Conservation (phyloP, 2,888 invertebrate genomes). For the Plemyria rubiginata region DNA sequence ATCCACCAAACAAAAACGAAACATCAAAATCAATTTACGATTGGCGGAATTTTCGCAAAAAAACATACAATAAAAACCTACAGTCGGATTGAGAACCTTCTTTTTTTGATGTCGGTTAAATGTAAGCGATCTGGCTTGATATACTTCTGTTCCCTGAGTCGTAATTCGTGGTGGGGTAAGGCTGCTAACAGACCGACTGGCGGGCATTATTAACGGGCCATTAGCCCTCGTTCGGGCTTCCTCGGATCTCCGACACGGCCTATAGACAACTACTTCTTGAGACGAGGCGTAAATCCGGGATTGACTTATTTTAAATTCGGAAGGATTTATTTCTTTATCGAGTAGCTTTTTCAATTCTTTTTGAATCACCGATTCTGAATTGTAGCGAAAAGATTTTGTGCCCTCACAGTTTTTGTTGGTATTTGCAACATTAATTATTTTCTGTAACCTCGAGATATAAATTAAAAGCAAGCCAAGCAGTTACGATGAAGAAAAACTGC, state of each 20-base stretch:
- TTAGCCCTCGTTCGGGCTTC: conserved; percentile 72
- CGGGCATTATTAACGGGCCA: conserved; percentile 77
- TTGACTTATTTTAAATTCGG: conserved; percentile 17
- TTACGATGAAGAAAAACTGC: not conserved
- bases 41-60: too few relatives aligned
- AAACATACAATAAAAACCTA: too few relatives aligned
- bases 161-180: conserved; percentile 69
- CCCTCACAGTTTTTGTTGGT: not conserved
- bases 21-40: too few relatives aligned
- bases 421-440: not conserved
- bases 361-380: not conserved
- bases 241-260: conserved; percentile 50
- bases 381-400: not conserved
- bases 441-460: not conserved
- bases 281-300: conserved; percentile 17
- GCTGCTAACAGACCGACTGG: conserved; percentile 71
- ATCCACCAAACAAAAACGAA: too few relatives aligned
- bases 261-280: conserved; percentile 41
- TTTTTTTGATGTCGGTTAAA: too few relatives aligned
- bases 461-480: too few relatives aligned
- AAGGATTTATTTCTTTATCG: conserved; percentile 11
- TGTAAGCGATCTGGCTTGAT: conserved; percentile 24
- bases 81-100: too few relatives aligned
- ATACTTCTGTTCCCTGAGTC: conserved; percentile 42
- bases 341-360: not conserved